A percentile compares a stretch with the other conserved stretches of the same genome.
Conservation (phyloP, 2,888 invertebrate genomes). For the Patella pellucida region DNA sequence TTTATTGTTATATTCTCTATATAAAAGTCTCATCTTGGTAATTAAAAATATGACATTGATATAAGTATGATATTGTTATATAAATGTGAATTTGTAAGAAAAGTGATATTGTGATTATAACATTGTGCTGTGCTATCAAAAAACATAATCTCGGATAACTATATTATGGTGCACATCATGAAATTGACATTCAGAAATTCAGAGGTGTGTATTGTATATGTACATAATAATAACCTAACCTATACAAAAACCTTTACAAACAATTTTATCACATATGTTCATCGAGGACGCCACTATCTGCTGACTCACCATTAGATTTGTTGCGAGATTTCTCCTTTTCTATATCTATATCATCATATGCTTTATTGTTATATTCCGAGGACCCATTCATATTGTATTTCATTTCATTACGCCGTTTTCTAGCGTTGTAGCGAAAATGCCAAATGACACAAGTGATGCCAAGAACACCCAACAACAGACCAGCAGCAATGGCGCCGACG, state of each 20-base stretch:
- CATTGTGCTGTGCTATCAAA: too few species aligned
- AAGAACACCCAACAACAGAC: slow-evolving; percentile 42
- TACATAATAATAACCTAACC: not conserved
- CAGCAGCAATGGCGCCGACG: slow-evolving; percentile 58
- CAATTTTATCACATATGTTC: not conserved
- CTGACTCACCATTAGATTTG: slow-evolving; percentile 25
- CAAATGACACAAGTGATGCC: slow-evolving; percentile 47
- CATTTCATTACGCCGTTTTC: not conserved
- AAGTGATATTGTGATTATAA: too few species aligned
- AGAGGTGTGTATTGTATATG: not conserved
- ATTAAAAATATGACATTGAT: too few species aligned
- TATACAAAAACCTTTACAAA: not conserved
- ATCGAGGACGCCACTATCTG: not conserved
- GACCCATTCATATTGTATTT: not conserved
- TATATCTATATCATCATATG: not conserved
- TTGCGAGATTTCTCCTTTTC: slow-evolving; percentile 2
- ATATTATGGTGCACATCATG: too few species aligned
- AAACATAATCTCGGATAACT: too few species aligned
- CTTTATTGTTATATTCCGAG: not conserved
- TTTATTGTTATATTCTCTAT: too few species aligned
- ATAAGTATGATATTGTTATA: too few species aligned
- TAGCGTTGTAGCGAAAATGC: slow-evolving; percentile 29
- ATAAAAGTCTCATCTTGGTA: too few species aligned
- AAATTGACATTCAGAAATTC: too few species aligned
- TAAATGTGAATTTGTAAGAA: too few species aligned